These are phyloP conservation scores for Semnornis frantzii DNA, from an alignment of 2,113 vertebrate genomes.

Conservation along the genomic window DNA sequence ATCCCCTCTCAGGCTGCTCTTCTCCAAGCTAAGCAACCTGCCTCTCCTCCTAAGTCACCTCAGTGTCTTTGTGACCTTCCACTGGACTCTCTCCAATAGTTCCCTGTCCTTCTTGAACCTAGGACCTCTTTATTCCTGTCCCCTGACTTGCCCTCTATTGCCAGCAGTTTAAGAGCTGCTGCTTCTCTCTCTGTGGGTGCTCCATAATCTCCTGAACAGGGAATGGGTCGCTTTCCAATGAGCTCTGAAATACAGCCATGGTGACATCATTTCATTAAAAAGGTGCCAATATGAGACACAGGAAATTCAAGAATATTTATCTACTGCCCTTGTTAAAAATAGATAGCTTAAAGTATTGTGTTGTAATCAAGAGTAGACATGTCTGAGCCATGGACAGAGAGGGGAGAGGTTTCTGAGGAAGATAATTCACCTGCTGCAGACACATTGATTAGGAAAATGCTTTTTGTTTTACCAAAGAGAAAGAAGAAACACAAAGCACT, in stretches of 20 bases:
- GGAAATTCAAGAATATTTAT: conserved; percentile 10
- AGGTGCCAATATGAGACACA: not conserved
- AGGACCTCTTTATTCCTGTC: not conserved
- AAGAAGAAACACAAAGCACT: not conserved
- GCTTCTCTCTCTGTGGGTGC: not conserved
- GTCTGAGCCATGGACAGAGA: not conserved
- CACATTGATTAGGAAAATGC: not conserved
- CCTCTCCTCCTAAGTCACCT: too few relatives aligned
- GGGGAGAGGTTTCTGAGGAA: not conserved
- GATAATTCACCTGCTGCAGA: not conserved
- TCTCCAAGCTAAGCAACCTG: too few relatives aligned
- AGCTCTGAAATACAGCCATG: not conserved
- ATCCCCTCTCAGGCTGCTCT: too few relatives aligned
- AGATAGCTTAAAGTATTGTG: not conserved
- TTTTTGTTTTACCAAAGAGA: not conserved
- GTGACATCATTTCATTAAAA: not conserved
- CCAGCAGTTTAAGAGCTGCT: not conserved
- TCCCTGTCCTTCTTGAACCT: too few relatives aligned
- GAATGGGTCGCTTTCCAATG: not conserved
- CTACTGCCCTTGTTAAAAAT: not conserved
- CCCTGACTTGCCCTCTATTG: not conserved
- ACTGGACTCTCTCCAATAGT: too few relatives aligned
- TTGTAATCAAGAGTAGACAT: not conserved
- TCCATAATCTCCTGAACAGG: not conserved
- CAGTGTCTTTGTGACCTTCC: too few relatives aligned